A percentile compares a stretch with the other conserved stretches of the same genome.
Conservation (phyloP, 1,140 invertebrate genomes). For the Octopus bimaculoides region DNA sequence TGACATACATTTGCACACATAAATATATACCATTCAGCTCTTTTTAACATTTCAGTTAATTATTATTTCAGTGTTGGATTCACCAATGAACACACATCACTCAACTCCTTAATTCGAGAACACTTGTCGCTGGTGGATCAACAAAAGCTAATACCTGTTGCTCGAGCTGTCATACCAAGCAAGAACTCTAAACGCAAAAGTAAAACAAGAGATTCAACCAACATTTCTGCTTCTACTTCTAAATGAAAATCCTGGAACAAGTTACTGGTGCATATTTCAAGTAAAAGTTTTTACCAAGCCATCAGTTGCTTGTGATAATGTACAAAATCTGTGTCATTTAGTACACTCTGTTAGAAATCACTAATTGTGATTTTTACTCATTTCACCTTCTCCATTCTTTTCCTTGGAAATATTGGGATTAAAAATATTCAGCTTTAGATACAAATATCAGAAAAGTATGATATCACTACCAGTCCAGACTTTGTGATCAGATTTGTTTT, state of each 20-base stretch:
- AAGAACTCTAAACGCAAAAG: not conserved
- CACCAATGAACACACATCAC: not conserved
- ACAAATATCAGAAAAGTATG: too few relatives aligned
- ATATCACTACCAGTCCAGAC: too few relatives aligned
- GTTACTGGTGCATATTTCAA: not conserved
- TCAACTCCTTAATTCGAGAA: not conserved
- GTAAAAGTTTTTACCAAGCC: not conserved
- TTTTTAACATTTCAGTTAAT: not conserved
- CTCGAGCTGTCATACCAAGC: not conserved
- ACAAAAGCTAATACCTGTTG: not conserved
- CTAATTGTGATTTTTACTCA: too few relatives aligned
- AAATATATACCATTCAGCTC: not conserved
- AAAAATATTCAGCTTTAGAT: too few relatives aligned
- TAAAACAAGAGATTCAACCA: not conserved
- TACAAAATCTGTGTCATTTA: not conserved
- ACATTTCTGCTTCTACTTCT: not conserved
- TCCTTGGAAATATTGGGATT: too few relatives aligned
- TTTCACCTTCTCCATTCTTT: too few relatives aligned
- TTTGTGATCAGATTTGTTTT: too few relatives aligned
- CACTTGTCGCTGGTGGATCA: not conserved
- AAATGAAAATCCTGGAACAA: not conserved
- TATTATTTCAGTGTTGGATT: constrained; percentile 2
- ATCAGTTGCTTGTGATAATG: not conserved
- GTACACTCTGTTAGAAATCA: not conserved
- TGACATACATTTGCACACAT: not conserved